Base-by-base conservation (phyloP, 2,797 vertebrate species). In the Typhlichthys eigenmanni region DNA sequence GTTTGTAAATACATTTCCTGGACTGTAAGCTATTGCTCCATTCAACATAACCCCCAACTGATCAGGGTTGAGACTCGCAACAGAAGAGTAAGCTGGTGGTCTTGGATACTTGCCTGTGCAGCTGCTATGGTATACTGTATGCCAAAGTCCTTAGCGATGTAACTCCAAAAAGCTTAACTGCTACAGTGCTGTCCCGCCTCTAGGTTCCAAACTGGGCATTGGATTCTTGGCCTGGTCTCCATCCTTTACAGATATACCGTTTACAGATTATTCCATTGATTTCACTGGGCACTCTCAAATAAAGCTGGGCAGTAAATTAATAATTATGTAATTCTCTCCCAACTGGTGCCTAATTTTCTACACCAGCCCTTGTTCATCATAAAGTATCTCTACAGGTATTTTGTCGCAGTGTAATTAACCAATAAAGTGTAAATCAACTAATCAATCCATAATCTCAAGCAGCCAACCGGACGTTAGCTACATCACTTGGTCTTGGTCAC, bases 401-500 rank as follows among this genome's bases (percentile, higher is more conserved):
- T 75, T 60, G 56, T 48, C 67, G 64, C 58, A 32, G 61, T 71
- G 69, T 63, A 59, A 19, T 71, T 69, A 72, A 73, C 58, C 55
- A 73, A 71, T 73, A 61, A 74, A 72, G 32, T 74, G 72, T 74
- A 71, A 71, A 67, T 64, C 0, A 62, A 67, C 19, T 58, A 66
- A 66, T 66, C 53, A 68, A 46, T 47, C 16, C 48, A 46, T 70
- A 50, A 17, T 64, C 64, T 66, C 56, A 0, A 14, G 58, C 14
- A 59, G 47, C 17, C 59, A 56, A 47, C 12, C 9, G 48, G 57
- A 61, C 45, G 32, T 13, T 32, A 19, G 60, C 34, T 5, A 43
- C 10, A 52, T 86, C 62, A 80, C 83, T 93, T 91, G 66, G 73
- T 86, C 84, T 98, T 96, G 68, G 96, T 93, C 70, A 97, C 95